phyloP scores from a whole-genome alignment of 2,888 invertebrate species.

The Hetaerina titia region DNA sequence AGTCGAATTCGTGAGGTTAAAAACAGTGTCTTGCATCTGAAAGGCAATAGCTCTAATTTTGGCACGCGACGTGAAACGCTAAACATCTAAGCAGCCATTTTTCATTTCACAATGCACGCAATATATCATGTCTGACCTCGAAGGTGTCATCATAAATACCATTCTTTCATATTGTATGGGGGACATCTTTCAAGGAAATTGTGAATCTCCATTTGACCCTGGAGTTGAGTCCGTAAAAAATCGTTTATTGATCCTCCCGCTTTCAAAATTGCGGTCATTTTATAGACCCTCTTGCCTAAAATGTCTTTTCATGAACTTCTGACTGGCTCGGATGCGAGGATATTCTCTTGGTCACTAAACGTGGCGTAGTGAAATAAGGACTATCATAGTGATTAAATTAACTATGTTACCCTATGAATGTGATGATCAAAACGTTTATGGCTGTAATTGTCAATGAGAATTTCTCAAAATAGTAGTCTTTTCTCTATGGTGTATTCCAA shows the following conservation, averaged over 20 bases:
- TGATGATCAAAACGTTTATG: no score
- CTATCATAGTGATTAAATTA: no score
- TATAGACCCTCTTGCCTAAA: neutral
- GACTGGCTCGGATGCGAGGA: neutral
- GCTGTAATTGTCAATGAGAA: no score
- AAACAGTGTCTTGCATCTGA: neutral
- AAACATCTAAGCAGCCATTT: neutral
- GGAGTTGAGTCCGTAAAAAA: neutral
- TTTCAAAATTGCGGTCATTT: neutral
- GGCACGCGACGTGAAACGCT: neutral
- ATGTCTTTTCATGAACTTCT: neutral
- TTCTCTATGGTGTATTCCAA: no score
- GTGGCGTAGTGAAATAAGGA: neutral
- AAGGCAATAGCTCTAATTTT: neutral
- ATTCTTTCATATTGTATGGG: neutral
- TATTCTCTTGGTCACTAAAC: neutral
- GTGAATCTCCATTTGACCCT: neutral
- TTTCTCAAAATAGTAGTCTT: no score
- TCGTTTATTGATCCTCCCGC: neutral
- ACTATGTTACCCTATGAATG: no score
- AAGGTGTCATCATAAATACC: neutral
- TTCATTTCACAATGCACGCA: constrained; percentile 12
- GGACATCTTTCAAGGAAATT: neutral
- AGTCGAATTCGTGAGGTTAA: neutral
- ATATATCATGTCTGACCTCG: constrained; percentile 24